Conservation (phyloP, 1,140 invertebrate species). For the Phymastichus coffea region DNA sequence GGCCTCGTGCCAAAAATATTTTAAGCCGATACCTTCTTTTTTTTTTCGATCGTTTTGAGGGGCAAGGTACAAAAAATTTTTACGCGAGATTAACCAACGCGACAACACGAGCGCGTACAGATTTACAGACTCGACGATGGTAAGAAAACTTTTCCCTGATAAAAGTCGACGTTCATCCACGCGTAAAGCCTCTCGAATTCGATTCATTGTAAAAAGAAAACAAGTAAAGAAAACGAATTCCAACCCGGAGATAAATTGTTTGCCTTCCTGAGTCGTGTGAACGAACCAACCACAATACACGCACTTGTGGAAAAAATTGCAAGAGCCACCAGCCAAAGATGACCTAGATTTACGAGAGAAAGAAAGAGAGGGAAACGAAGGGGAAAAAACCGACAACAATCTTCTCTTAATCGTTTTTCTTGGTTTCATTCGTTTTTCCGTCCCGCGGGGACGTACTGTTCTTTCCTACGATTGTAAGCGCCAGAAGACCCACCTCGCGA, state of each 20-base stretch:
- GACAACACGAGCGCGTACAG: no score
- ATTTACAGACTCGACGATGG: background rate
- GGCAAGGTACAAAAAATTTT: no score
- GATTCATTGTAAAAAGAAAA: background rate
- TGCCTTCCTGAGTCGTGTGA: background rate
- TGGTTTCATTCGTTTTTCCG: slow-evolving; percentile 13
- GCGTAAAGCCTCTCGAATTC: slow-evolving; percentile 6
- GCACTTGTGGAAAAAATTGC: background rate
- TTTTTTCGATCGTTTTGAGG: no score
- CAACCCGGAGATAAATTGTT: background rate
- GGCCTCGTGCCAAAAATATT: no score
- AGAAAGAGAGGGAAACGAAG: slow-evolving; percentile 8
- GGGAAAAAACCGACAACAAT: slow-evolving; percentile 11
- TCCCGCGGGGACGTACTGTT: background rate
- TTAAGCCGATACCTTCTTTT: no score
- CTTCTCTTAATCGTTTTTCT: slow-evolving; percentile 24
- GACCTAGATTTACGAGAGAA: slow-evolving; percentile 46
- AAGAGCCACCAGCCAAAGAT: slow-evolving; percentile 40
- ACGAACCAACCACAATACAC: slow-evolving; percentile 10
- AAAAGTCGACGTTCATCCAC: no score
- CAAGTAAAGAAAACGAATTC: background rate
- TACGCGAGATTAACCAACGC: no score
- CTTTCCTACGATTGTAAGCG: no score
- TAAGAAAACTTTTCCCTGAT: background rate
- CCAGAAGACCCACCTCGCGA: no score